These are phyloP conservation scores for Oreochromis mossambicus DNA, from an alignment of 2,797 vertebrate species.

Conservation along the genomic window DNA sequence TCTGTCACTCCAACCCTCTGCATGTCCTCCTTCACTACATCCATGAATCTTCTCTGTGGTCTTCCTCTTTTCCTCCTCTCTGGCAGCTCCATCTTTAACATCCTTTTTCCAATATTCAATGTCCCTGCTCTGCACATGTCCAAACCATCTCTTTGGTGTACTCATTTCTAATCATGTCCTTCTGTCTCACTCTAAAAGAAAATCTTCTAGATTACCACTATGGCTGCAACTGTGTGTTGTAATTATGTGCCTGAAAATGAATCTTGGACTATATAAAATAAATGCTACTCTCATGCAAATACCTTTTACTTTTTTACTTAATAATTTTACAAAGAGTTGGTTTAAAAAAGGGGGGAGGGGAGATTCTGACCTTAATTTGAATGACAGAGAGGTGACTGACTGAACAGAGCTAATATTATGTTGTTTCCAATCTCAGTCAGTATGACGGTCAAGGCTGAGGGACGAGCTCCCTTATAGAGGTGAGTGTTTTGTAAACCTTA, in stretches of 20 bases:
- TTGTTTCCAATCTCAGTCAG: background rate
- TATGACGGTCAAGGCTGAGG: background rate
- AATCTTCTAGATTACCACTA: background rate
- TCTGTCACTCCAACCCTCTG: background rate
- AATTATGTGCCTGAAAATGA: background rate
- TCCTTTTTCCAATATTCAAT: background rate
- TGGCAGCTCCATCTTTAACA: background rate
- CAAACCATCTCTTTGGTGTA: background rate
- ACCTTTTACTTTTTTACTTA: background rate
- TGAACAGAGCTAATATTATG: background rate
- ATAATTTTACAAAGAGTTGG: background rate
- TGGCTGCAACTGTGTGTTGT: background rate
- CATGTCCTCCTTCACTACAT: background rate
- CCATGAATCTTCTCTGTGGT: background rate
- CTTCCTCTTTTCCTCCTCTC: background rate
- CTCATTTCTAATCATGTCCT: background rate
- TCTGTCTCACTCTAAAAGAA: background rate
- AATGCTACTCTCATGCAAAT: background rate
- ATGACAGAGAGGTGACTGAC: background rate
- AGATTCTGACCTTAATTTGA: background rate
- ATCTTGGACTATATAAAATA: background rate
- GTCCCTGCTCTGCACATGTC: background rate
- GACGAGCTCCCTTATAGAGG: background rate
- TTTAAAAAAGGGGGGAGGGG: accelerated
- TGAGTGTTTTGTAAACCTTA: slow-evolving; percentile 48